Conservation (phyloP, 1,140 invertebrate genomes). For the Drosophila pseudoobscura region DNA sequence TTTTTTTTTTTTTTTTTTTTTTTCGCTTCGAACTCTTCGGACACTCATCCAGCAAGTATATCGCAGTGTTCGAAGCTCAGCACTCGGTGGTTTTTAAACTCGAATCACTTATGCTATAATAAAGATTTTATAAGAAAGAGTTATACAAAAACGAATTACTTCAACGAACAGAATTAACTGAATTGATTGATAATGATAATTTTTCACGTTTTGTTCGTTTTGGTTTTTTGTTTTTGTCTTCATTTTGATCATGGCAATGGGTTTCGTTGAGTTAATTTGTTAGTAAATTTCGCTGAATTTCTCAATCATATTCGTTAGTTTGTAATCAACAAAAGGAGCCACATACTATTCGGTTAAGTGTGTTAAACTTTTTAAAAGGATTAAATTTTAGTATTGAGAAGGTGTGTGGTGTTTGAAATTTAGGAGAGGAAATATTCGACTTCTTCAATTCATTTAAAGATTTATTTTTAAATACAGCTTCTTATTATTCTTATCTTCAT, state of each 20-base stretch:
- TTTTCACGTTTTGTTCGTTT: constrained; percentile 14
- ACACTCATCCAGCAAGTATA: constrained; percentile 60
- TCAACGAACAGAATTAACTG: constrained; percentile 42
- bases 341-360: constrained; percentile 25
- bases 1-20: constrained; percentile 13
- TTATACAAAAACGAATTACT: constrained; percentile 74
- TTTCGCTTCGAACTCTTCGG: constrained; percentile 33
- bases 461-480: too few species aligned
- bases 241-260: background rate
- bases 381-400: constrained; percentile 7
- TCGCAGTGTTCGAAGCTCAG: constrained; percentile 66
- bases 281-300: constrained; percentile 8
- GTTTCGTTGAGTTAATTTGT: constrained; percentile 21
- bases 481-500: too few species aligned
- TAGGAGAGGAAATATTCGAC: background rate
- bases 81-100: constrained; percentile 79
- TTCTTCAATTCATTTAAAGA: background rate
- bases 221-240: background rate
- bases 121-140: constrained; percentile 71
- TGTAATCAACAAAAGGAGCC: constrained; percentile 81
- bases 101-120: constrained; percentile 81
- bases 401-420: background rate
- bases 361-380: background rate
- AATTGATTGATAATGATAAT: constrained; percentile 30
- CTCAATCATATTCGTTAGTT: constrained; percentile 52